phyloP scores from a whole-genome alignment of 2,888 invertebrate genomes.

The Drosophila anomalata region DNA sequence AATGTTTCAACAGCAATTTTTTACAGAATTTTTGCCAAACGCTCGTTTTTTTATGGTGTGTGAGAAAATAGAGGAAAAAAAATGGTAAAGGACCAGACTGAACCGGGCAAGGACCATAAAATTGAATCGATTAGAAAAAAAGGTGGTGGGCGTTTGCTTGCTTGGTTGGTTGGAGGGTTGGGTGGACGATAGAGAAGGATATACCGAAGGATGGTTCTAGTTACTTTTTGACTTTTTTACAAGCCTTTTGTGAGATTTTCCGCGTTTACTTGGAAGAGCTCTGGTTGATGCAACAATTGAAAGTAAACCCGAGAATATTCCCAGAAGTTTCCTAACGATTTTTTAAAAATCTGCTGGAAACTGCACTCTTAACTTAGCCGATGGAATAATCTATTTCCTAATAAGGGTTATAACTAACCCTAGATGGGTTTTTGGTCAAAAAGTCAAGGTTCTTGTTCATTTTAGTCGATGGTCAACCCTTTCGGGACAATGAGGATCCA shows the following conservation, averaged over 20 bases:
- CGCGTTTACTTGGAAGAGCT: slow-evolving; percentile 44
- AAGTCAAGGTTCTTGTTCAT: slow-evolving; percentile 15
- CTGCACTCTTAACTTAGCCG: neutral
- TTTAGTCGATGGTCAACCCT: slow-evolving; percentile 25
- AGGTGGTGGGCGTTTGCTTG: neutral
- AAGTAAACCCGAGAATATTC: slow-evolving; percentile 20
- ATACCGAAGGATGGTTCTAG: slow-evolving; percentile 28
- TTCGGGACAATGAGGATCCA: slow-evolving; percentile 54
- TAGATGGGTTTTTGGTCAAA: slow-evolving; percentile 29
- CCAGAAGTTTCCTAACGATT: slow-evolving; percentile 23
- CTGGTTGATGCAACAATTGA: slow-evolving; percentile 38
- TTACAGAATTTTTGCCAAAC: slow-evolving; percentile 27
- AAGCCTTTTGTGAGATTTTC: slow-evolving; percentile 66
- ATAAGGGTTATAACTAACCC: slow-evolving; percentile 1
- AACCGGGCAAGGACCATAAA: slow-evolving; percentile 66
- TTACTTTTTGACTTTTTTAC: slow-evolving; percentile 67
- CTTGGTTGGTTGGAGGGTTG: neutral
- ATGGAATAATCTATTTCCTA: neutral
- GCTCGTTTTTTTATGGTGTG: slow-evolving; percentile 52
- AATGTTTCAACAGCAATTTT: slow-evolving; percentile 28
- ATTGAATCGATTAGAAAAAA: slow-evolving; percentile 76
- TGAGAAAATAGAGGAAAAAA: slow-evolving; percentile 21
- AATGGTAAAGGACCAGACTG: slow-evolving; percentile 10
- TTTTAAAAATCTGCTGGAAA: neutral
- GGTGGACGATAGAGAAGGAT: neutral